Evolutionary conservation across 2,113 vertebrate species (phyloP).

Genomic region (Thunnus maccoyii): DNA sequence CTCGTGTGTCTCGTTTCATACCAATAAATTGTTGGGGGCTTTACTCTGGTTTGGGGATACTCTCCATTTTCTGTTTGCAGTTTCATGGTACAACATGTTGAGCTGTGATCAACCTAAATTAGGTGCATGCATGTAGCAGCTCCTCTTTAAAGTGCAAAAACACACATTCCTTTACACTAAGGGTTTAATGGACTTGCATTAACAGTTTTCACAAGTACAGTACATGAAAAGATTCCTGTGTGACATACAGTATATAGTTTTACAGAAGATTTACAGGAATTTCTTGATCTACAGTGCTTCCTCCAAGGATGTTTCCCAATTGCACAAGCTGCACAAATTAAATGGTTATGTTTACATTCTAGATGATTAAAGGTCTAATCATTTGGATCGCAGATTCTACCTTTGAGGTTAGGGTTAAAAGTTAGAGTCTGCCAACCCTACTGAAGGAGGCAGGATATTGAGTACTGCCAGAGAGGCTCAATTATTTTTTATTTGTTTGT

Average conservation of each 20-base stretch:
- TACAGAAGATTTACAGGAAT: neutral
- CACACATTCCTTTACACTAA: constrained; percentile 8
- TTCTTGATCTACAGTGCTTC: neutral
- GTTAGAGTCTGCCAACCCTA: neutral
- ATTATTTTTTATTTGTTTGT: neutral
- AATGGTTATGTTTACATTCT: neutral
- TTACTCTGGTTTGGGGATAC: neutral
- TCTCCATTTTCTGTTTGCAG: neutral
- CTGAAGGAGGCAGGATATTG: neutral
- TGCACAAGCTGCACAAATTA: neutral
- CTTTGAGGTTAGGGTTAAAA: neutral
- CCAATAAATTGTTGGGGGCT: neutral
- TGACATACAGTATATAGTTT: neutral
- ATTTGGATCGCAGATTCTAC: neutral
- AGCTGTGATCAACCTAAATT: neutral
- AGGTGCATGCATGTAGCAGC: neutral
- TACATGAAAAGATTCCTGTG: neutral
- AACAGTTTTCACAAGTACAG: constrained; percentile 4
- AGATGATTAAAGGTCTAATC: neutral
- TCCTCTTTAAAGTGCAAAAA: constrained; percentile 24
- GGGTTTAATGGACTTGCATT: neutral
- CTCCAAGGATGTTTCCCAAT: neutral
- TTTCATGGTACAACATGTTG: constrained; percentile 20
- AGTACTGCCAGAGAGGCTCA: neutral
- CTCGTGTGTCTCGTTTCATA: neutral